phyloP scores from a whole-genome alignment of 2,797 vertebrate genomes.

The Poecilia gillii region DNA sequence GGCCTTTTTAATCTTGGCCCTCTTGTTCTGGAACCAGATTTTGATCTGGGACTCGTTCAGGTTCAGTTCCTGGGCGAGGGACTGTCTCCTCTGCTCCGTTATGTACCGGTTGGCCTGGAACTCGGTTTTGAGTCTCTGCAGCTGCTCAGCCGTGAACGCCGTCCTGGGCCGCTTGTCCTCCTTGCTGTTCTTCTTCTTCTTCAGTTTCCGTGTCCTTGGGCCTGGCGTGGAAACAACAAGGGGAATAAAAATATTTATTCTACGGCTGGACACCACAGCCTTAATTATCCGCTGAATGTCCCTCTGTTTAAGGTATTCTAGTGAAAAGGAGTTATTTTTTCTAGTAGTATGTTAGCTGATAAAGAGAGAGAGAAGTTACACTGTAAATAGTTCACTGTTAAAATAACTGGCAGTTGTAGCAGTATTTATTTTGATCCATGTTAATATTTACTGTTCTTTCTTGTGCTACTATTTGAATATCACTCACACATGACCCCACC shows the following conservation, averaged over 20 bases:
- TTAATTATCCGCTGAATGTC: not conserved
- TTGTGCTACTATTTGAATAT: not conserved
- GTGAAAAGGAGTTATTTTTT: not conserved
- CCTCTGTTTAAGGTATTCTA: not conserved
- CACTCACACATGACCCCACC: not conserved
- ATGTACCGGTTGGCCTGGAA: conserved; percentile 97
- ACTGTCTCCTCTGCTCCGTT: conserved; percentile 96
- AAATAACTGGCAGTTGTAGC: not conserved
- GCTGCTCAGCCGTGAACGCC: conserved; percentile 96
- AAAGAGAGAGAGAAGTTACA: not conserved
- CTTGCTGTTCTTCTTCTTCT: conserved; percentile 95
- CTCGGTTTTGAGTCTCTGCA: conserved; percentile 96
- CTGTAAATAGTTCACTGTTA: not conserved
- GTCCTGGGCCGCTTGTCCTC: conserved; percentile 96
- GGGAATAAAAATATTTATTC: conserved; percentile 65
- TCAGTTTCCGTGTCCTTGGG: conserved; percentile 96
- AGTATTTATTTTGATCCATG: not conserved
- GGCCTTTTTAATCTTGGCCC: conserved; percentile 97
- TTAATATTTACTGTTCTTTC: not conserved
- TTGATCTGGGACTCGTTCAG: conserved; percentile 98
- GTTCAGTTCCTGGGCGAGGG: conserved; percentile 93
- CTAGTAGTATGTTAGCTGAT: not conserved
- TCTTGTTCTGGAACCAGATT: conserved; percentile 99
- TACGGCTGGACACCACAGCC: conserved; percentile 32
- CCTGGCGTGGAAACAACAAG: conserved; percentile 88